Percentiles rank a stretch among this genome's conserved stretches.
These are phyloP conservation scores for Pangasius mekongensis DNA, from an alignment of 2,797 vertebrate species.

Conservation along the genomic window DNA sequence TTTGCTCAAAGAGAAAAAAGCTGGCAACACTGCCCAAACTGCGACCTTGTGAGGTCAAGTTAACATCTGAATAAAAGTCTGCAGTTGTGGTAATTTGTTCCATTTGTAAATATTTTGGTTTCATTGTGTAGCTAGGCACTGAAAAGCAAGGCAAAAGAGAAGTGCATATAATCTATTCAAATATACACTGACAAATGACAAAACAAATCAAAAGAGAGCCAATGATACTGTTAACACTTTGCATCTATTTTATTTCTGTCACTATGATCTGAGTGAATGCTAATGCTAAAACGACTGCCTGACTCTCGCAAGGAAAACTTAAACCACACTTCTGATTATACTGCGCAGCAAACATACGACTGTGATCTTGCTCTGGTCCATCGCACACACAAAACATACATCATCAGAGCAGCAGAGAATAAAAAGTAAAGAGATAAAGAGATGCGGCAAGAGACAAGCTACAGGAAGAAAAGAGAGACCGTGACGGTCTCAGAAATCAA, in stretches of 20 bases:
- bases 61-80: constrained; percentile 5
- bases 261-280: not conserved
- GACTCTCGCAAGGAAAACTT: not conserved
- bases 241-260: not conserved
- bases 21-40: not conserved
- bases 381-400: not conserved
- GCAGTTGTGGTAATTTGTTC: not conserved
- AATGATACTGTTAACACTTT: constrained; percentile 1
- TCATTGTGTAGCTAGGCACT: not conserved
- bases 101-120: constrained; percentile 6
- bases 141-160: constrained; percentile 2
- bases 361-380: not conserved
- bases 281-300: not conserved
- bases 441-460: not conserved
- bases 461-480: not conserved
- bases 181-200: not conserved
- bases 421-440: not conserved
- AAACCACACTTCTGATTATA: not conserved
- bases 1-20: not conserved
- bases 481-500: not conserved
- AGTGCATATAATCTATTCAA: constrained; percentile 12
- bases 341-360: not conserved
- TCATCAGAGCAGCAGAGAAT: not conserved
- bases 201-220: not conserved
- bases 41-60: not conserved